These are phyloP conservation scores for Sander lucioperca DNA, from an alignment of 2,113 vertebrate species.

Conservation along the genomic window DNA sequence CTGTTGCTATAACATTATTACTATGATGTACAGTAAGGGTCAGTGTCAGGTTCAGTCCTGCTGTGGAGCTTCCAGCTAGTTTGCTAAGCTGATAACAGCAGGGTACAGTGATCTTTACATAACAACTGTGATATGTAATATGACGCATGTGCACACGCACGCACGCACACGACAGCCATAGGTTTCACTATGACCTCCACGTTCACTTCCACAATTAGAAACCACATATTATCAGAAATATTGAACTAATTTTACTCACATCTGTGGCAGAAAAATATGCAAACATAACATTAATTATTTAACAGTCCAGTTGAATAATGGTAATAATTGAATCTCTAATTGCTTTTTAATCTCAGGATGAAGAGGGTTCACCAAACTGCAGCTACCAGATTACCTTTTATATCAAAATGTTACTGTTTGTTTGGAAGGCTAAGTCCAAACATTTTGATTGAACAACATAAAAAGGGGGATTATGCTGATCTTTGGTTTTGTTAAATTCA, in stretches of 20 bases:
- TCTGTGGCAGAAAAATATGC: no score
- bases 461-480: no score
- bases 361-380: neutral
- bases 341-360: neutral
- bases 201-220: neutral
- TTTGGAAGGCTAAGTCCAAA: no score
- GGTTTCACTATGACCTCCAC: neutral
- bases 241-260: no score
- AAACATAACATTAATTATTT: no score
- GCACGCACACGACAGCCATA: conserved; percentile 2
- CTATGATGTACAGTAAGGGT: neutral
- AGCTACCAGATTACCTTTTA: neutral
- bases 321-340: neutral
- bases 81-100: conserved; percentile 25
- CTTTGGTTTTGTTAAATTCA: no score
- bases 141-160: neutral
- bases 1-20: no score
- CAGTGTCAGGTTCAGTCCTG: neutral
- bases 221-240: neutral
- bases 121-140: conserved; percentile 10
- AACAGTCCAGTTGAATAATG: neutral
- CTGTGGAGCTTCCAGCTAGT: neutral
- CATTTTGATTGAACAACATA: no score
- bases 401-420: no score
- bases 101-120: conserved; percentile 22